Evolutionary conservation across 2,113 vertebrate genomes (phyloP).

Genomic region (Petrocephalus zakoni): DNA sequence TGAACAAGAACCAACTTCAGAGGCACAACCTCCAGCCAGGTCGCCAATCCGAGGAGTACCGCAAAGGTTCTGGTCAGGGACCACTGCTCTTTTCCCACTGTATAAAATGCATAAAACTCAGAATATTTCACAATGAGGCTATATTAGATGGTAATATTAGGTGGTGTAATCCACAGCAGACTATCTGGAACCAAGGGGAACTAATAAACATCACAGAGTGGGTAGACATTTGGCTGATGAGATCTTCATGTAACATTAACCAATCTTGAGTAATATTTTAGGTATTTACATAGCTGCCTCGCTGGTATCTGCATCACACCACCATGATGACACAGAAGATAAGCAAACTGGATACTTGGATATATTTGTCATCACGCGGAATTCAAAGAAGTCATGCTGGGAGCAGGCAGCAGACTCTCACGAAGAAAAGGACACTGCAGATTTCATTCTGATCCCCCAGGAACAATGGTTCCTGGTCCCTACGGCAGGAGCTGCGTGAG

Average conservation of each 20-base stretch:
- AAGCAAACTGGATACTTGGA: neutral
- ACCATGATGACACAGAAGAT: neutral
- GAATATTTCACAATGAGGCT: neutral
- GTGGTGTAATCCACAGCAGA: neutral
- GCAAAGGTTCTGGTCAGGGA: neutral
- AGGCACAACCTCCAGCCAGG: neutral
- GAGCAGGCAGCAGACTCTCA: neutral
- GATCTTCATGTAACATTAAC: neutral
- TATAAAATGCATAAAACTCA: neutral
- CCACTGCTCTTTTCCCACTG: neutral
- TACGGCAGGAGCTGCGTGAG: neutral
- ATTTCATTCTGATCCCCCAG: neutral
- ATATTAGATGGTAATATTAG: neutral
- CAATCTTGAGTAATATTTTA: neutral
- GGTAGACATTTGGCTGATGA: neutral
- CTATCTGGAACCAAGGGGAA: neutral
- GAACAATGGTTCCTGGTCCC: neutral
- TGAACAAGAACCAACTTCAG: neutral
- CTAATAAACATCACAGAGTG: neutral
- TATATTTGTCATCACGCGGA: neutral
- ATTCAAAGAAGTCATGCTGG: neutral
- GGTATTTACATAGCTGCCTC: neutral
- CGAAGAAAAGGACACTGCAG: neutral
- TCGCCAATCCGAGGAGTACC: neutral
- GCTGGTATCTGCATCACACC: neutral